phyloP scores from a whole-genome alignment of 1,140 invertebrate species.

The Drosophila tristis region DNA sequence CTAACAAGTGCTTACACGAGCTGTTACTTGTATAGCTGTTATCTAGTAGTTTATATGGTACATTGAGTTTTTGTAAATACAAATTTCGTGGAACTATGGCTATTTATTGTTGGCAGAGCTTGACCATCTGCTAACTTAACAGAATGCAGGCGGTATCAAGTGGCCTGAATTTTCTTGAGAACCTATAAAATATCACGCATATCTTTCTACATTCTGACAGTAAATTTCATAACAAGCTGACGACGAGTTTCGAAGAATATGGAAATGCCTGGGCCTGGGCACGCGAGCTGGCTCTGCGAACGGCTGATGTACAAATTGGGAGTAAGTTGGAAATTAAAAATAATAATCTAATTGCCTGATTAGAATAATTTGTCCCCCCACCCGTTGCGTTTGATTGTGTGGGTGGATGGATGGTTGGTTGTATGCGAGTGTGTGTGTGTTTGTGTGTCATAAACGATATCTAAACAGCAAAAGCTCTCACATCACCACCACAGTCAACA shows the following conservation, averaged over 20 bases:
- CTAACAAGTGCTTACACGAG: too few relatives aligned
- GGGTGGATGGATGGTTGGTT: neutral
- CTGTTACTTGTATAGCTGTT: too few relatives aligned
- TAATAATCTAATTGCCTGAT: conserved; percentile 79
- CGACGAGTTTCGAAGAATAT: conserved; percentile 3
- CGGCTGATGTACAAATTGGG: conserved; percentile 37
- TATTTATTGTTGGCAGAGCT: too few relatives aligned
- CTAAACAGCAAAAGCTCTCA: conserved; percentile 47
- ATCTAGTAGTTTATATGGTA: too few relatives aligned
- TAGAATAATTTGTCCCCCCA: conserved; percentile 60
- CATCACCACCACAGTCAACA: neutral
- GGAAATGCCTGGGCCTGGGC: conserved; percentile 14
- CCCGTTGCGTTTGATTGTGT: neutral
- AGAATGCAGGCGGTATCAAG: too few relatives aligned
- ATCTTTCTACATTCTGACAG: neutral
- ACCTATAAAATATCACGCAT: too few relatives aligned
- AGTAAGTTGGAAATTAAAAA: conserved; percentile 51
- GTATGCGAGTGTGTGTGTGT: neutral
- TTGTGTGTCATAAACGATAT: conserved; percentile 53
- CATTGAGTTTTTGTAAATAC: too few relatives aligned
- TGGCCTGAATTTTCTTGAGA: too few relatives aligned
- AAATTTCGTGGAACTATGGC: too few relatives aligned
- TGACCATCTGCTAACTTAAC: too few relatives aligned
- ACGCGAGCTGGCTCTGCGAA: conserved; percentile 42
- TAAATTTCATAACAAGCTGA: conserved; percentile 29